Evolutionary conservation across 2,797 vertebrate species (phyloP).

Genomic region (Oryzias dopingdopingensis): DNA sequence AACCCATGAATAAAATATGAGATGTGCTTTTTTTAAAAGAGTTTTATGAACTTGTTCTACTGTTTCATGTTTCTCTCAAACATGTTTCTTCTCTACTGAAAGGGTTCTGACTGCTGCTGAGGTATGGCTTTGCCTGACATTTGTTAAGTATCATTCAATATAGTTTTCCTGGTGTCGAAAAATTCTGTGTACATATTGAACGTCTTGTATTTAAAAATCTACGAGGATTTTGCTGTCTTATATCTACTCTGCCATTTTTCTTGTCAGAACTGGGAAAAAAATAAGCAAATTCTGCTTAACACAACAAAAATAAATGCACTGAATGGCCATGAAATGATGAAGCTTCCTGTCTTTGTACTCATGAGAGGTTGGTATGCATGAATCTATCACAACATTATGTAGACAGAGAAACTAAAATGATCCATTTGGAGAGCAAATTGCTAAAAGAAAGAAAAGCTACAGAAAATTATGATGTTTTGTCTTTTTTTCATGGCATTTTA

Average conservation of each 20-base stretch:
- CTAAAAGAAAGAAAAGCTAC: too few relatives aligned
- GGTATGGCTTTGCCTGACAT: slow-evolving; percentile 74
- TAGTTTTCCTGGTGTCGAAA: slow-evolving; percentile 68
- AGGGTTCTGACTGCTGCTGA: slow-evolving; percentile 43
- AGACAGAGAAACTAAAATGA: too few relatives aligned
- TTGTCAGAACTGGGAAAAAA: slow-evolving; percentile 71
- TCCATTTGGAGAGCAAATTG: too few relatives aligned
- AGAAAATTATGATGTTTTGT: too few relatives aligned
- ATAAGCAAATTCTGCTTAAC: slow-evolving; percentile 67
- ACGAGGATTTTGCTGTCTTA: slow-evolving; percentile 71
- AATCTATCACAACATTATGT: not conserved
- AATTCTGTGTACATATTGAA: slow-evolving; percentile 83
- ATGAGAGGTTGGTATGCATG: not conserved
- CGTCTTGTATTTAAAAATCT: slow-evolving; percentile 81
- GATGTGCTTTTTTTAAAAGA: slow-evolving; percentile 31
- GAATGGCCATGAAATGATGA: slow-evolving; percentile 47
- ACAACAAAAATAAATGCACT: slow-evolving; percentile 78
- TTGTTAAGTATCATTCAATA: slow-evolving; percentile 43
- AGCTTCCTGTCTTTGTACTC: slow-evolving; percentile 30
- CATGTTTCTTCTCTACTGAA: slow-evolving; percentile 34
- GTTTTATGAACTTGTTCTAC: slow-evolving; percentile 44
- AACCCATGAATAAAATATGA: slow-evolving; percentile 21
- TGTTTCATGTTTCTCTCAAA: slow-evolving; percentile 29
- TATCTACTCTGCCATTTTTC: slow-evolving; percentile 78
- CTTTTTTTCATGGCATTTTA: too few relatives aligned